These are phyloP conservation scores for Nebria ingens DNA, from an alignment of 1,140 invertebrate species.

Conservation along the genomic window DNA sequence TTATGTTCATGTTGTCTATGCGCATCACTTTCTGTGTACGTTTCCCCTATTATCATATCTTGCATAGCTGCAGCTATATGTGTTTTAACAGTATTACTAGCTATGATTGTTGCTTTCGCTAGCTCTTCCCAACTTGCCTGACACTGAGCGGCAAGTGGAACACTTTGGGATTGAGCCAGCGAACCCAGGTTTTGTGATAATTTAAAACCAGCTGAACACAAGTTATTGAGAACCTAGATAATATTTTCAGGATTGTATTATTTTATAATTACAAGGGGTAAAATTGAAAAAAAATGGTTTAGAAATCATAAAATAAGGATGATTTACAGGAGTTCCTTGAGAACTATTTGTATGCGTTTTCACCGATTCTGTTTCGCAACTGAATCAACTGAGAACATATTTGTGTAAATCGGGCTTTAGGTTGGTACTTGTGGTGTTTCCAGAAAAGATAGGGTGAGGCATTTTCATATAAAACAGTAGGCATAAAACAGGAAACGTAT, in stretches of 20 bases:
- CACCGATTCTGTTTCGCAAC: too few relatives aligned
- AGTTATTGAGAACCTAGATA: conserved; percentile 45
- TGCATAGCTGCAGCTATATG: conserved; percentile 48
- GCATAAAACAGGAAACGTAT: too few relatives aligned
- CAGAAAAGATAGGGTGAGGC: too few relatives aligned
- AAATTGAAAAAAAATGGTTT: conserved; percentile 23
- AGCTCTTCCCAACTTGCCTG: conserved; percentile 49
- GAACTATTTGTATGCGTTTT: too few relatives aligned
- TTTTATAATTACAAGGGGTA: conserved; percentile 12
- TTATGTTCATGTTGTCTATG: conserved; percentile 36
- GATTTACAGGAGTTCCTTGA: too few relatives aligned
- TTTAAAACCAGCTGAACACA: conserved; percentile 47
- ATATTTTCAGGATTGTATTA: conserved; percentile 11
- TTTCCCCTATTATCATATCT: conserved; percentile 39
- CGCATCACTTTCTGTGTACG: conserved; percentile 34
- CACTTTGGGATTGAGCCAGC: conserved; percentile 42
- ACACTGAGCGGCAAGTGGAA: conserved; percentile 44
- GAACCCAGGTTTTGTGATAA: conserved; percentile 43
- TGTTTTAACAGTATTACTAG: conserved; percentile 50
- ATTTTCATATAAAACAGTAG: too few relatives aligned
- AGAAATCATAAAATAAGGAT: too few relatives aligned
- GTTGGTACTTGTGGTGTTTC: too few relatives aligned
- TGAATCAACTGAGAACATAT: too few relatives aligned
- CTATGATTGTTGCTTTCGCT: conserved; percentile 44
- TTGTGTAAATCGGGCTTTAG: too few relatives aligned